Conservation (phyloP, 2,888 invertebrate genomes). For the Tachystola acroxantha region DNA sequence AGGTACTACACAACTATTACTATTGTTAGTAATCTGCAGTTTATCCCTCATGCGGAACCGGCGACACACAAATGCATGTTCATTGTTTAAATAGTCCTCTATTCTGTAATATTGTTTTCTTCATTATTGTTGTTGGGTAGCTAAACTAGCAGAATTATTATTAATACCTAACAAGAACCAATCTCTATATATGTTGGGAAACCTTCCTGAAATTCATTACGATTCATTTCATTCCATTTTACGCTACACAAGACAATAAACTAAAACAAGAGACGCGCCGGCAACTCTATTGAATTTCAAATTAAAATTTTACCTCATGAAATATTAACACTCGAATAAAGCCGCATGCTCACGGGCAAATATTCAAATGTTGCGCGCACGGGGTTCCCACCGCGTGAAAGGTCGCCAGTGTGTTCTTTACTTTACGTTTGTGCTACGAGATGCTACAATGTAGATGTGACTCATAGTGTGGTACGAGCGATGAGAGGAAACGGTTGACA, state of each 20-base stretch:
- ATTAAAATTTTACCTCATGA: conserved; percentile 59
- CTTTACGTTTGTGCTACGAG: conserved; percentile 51
- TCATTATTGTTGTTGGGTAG: no score
- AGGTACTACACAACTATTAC: no score
- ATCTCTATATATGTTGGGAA: no score
- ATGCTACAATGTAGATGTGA: conserved; percentile 33
- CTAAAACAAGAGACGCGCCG: conserved; percentile 18
- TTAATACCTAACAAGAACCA: no score
- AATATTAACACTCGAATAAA: conserved; percentile 57
- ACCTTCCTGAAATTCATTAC: no score
- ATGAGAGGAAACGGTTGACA: conserved; percentile 18
- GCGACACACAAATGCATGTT: no score
- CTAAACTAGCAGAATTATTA: no score
- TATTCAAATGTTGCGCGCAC: conserved; percentile 58
- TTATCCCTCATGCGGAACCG: no score
- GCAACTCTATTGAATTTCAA: conserved; percentile 43
- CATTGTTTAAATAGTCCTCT: no score
- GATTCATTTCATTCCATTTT: no score
- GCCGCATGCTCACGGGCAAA: conserved; percentile 36
- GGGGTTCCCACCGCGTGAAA: conserved; percentile 37
- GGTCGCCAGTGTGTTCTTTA: conserved; percentile 46
- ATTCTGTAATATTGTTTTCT: no score
- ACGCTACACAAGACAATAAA: conserved; percentile 10
- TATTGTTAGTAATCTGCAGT: no score
- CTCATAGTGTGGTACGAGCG: conserved; percentile 20